Evolutionary conservation across 53 echinoderm and acorn worm species (phyloP), one percentile per base, ranked within the genome.

Genomic region (Temnopleurus reevesii): DNA sequence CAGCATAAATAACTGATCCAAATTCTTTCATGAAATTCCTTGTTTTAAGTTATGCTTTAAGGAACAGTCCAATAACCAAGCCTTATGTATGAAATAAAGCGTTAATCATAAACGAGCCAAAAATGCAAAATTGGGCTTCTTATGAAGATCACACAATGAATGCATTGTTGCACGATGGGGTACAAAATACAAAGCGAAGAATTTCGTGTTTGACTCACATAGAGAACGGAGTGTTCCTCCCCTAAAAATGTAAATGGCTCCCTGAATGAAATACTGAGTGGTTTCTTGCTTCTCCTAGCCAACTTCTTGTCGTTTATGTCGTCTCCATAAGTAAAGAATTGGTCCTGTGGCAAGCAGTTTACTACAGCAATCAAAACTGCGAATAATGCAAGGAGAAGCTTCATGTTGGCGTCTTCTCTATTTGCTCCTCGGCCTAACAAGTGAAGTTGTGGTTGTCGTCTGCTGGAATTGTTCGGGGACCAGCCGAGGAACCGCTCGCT

Each of bases 241-340:
- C 85, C 85, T 2, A 85, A 58, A 45, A 85, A 85, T 36, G 85
- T 85, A 27, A 85, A 85, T 3, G 59, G 85, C 45, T 85, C 85
- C 26, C 59, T 47, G 59, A 85, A 59, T 6, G 85, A 5, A 46
- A 85, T n/a, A 8, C 44, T 38, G 24, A 60, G 44, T 2, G 85
- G 59, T 23, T 59, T 57, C 60, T 59, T 85, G 85, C 60, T 85
- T 24, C 85, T 59, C 60, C 85, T 58, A 45, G 12, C 41, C 85
- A 85, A 45, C 60, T 85, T 85, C 21, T 85, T 85, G 59, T 85
- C 60, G 12, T 9, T 27, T 24, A 60, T 59, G 13, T 35, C 85
- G 41, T 58, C 60, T 44, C 85, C 85, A 59, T 59, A 85, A 26
- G 58, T 38, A 29, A 85, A 59, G 60, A 85, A 59, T 60, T 45